Conservation (phyloP, 2,113 vertebrate species). For the Chlorocebus sabaeus region DNA sequence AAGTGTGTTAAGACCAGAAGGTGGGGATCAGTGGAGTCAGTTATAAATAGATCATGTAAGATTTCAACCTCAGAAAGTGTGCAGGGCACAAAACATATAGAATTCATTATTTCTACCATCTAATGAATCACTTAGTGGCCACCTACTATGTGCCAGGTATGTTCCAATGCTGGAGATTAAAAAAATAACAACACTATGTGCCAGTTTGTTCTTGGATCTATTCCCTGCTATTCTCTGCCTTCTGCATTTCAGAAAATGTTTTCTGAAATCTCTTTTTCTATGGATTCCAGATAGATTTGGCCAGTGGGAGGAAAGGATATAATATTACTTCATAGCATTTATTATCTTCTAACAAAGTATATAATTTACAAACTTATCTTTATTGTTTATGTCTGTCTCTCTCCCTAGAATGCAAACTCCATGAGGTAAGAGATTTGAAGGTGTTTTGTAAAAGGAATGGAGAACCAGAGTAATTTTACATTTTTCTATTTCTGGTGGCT, state of each 20-base stretch:
- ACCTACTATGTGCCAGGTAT: background rate
- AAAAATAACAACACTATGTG: background rate
- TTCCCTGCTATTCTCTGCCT: background rate
- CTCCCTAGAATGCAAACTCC: background rate
- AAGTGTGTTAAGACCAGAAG: background rate
- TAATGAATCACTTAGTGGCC: background rate
- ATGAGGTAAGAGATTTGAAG: background rate
- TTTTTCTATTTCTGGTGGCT: background rate
- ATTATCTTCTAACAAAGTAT: background rate
- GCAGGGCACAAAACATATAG: background rate
- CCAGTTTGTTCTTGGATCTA: background rate
- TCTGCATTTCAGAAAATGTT: fast-evolving
- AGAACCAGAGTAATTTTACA: background rate
- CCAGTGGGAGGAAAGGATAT: background rate
- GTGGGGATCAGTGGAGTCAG: background rate
- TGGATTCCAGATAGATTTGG: background rate
- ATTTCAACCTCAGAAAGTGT: background rate
- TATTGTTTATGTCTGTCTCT: background rate
- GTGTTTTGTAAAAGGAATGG: background rate
- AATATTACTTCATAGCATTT: background rate
- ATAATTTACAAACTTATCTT: background rate
- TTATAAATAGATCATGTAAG: background rate
- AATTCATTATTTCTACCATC: background rate
- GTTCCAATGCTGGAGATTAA: too few relatives aligned
- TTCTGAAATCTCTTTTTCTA: background rate